Conservation (phyloP, 2,888 invertebrate species). For the Dryadula phaetusa region DNA sequence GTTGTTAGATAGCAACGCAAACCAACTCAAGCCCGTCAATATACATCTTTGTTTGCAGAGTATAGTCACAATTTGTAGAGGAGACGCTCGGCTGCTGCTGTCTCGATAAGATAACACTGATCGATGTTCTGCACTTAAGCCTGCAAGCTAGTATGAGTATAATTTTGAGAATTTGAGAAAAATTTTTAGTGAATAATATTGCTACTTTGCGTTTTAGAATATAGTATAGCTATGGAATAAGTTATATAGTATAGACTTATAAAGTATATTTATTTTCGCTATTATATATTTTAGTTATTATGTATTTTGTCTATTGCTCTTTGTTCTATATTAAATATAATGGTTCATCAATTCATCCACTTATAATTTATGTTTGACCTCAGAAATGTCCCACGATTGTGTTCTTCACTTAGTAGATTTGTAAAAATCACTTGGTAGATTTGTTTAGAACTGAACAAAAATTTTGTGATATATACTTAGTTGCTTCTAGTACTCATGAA, state of each 20-base stretch:
- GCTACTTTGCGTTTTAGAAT: neutral
- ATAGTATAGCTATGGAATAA: neutral
- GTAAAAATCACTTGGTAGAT: too few species aligned
- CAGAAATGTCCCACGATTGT: too few species aligned
- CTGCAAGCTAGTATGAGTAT: conserved; percentile 23
- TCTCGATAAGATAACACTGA: conserved; percentile 58
- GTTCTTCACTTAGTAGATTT: too few species aligned
- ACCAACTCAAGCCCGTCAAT: conserved; percentile 10
- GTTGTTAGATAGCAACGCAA: neutral
- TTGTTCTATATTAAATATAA: too few species aligned
- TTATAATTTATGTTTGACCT: too few species aligned
- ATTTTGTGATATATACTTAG: too few species aligned
- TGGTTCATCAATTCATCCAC: too few species aligned
- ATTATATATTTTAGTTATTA: too few species aligned
- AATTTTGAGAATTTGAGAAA: conserved; percentile 29
- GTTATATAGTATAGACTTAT: neutral
- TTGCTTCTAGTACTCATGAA: too few species aligned
- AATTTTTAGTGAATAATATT: conserved; percentile 11
- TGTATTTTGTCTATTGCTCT: too few species aligned
- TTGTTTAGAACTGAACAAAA: too few species aligned
- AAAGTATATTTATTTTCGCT: too few species aligned
- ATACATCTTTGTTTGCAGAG: conserved; percentile 22
- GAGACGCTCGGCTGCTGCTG: conserved; percentile 34
- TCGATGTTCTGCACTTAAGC: conserved; percentile 57
- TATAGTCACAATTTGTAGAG: conserved; percentile 30